These are phyloP conservation scores for Apamea sordens DNA, from an alignment of 2,888 invertebrate genomes.

Conservation along the genomic window DNA sequence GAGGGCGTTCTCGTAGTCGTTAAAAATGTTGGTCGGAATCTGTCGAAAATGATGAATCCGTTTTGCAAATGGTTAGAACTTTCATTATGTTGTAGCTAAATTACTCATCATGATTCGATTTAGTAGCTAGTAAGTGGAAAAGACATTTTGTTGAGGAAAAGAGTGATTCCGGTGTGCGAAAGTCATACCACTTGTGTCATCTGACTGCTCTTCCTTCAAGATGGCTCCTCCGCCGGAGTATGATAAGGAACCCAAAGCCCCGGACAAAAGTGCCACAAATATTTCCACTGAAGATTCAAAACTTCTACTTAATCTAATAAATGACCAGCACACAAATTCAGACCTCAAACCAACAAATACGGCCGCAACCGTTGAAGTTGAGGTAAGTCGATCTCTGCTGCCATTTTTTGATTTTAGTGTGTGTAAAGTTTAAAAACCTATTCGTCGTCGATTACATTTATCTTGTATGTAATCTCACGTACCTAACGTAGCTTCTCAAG, in stretches of 20 bases:
- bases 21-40: constrained; percentile 87
- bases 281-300: constrained; percentile 87
- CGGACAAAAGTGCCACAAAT: constrained; percentile 91
- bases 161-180: constrained; percentile 86
- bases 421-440: constrained; percentile 37
- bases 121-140: constrained; percentile 82
- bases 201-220: constrained; percentile 91
- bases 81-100: constrained; percentile 81
- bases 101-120: constrained; percentile 81
- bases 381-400: constrained; percentile 84
- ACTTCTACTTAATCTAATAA: constrained; percentile 83
- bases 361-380: constrained; percentile 80
- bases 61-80: constrained; percentile 85
- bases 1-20: constrained; percentile 80
- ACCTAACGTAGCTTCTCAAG: background rate
- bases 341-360: constrained; percentile 83
- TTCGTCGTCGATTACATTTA: constrained; percentile 34
- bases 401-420: constrained; percentile 62
- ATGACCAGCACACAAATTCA: constrained; percentile 84
- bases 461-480: background rate
- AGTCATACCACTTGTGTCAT: constrained; percentile 91
- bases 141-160: constrained; percentile 77
- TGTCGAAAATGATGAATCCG: constrained; percentile 87
- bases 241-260: constrained; percentile 94
- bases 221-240: constrained; percentile 95